Percentiles rank a stretch among this genome's conserved stretches.
Evolutionary conservation across 2,888 invertebrate genomes (phyloP).

Genomic region (Aproaerema taeniolella): DNA sequence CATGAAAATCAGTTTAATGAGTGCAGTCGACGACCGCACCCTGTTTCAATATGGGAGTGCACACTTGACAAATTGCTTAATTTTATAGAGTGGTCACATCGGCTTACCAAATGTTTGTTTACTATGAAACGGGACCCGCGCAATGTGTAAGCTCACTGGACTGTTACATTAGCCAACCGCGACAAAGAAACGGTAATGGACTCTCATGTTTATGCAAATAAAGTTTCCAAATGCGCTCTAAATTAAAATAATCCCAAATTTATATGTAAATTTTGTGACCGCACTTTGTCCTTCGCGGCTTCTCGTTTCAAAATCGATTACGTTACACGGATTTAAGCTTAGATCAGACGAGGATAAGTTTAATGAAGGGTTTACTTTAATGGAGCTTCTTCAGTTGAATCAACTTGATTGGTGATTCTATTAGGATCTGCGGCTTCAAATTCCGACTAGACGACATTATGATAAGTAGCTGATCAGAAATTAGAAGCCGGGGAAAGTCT

Average conservation of each 20-base stretch:
- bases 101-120: conserved; percentile 47
- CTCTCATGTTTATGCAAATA: conserved; percentile 71
- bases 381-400: conserved; percentile 49
- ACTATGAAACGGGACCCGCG: conserved; percentile 28
- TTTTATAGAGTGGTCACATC: conserved; percentile 68
- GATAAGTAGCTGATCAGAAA: neutral
- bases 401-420: conserved; percentile 50
- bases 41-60: conserved; percentile 53
- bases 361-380: conserved; percentile 62
- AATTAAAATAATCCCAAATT: conserved; percentile 75
- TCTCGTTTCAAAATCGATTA: conserved; percentile 68
- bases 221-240: conserved; percentile 67
- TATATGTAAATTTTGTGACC: conserved; percentile 72
- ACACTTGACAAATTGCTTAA: conserved; percentile 69
- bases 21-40: conserved; percentile 40
- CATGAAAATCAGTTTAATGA: conserved; percentile 44
- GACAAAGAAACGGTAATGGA: conserved; percentile 65
- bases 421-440: conserved; percentile 21
- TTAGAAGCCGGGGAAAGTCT: neutral
- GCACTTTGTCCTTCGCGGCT: conserved; percentile 70
- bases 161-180: conserved; percentile 52
- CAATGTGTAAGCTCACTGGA: conserved; percentile 51
- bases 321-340: conserved; percentile 62
- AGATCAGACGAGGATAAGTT: conserved; percentile 63
- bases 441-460: neutral